These are phyloP conservation scores for Lycopodina hypogea DNA, from an alignment of 37 sponge, comb jelly and placozoan genomes.

Conservation along the genomic window DNA sequence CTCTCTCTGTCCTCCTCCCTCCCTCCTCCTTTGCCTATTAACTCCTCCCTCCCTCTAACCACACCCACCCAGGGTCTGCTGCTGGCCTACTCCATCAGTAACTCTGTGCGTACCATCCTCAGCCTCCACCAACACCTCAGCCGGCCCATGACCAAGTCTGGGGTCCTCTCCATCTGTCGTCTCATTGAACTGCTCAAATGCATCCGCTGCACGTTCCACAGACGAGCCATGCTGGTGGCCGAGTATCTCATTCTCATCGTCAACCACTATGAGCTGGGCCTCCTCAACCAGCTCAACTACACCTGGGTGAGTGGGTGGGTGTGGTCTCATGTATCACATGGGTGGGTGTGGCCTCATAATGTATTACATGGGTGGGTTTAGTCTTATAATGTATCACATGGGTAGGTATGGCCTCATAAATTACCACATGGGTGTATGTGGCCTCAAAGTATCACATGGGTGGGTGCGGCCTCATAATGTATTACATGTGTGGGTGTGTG, in stretches of 20 bases:
- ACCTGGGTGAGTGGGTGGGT: conserved; percentile 17
- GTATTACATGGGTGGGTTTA: not conserved
- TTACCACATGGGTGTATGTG: too few species aligned
- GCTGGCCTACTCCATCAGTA: conserved; percentile 61
- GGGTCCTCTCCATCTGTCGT: conserved; percentile 75
- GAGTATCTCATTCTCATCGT: conserved; percentile 51
- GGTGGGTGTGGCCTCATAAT: not conserved
- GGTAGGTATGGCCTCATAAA: too few species aligned
- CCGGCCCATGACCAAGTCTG: conserved; percentile 81
- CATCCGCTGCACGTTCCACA: conserved; percentile 71
- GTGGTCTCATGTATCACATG: not conserved
- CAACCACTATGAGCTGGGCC: conserved; percentile 55
- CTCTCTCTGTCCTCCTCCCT: not conserved
- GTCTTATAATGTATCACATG: too few species aligned
- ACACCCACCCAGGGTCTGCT: conserved; percentile 80
- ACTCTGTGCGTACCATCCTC: conserved; percentile 49
- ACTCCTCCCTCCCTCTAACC: not conserved
- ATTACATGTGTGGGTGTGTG: too few species aligned
- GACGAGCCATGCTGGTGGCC: conserved; percentile 44
- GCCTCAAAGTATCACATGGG: too few species aligned
- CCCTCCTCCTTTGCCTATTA: not conserved
- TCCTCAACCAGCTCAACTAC: conserved; percentile 29
- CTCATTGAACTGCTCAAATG: conserved; percentile 86
- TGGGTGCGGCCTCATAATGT: too few species aligned
- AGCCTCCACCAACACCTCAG: conserved; percentile 65